Evolutionary conservation across 2,888 invertebrate genomes (phyloP), one percentile per base, ranked within the genome.

Genomic region (Erannis defoliaria): DNA sequence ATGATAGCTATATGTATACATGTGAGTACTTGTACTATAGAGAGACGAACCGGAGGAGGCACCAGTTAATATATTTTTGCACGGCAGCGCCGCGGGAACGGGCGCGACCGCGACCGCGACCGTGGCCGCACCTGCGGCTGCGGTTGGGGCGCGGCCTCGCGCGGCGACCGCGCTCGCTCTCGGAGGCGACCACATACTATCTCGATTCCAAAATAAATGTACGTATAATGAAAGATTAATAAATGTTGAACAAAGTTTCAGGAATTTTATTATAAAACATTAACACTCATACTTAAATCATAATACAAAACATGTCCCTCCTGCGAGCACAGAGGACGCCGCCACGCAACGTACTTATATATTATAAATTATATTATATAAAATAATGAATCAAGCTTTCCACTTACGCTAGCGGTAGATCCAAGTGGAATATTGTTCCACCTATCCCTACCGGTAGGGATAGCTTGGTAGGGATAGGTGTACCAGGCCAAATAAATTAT

Each of bases 11-110:
- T 83, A 82, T 80, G 78, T 84, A 81, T 84, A 81, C 72, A 62
- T 71, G 82, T 77, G 29, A 31, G 19, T 55, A 55, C 19, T 16
- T 37, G 26, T 75, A 64, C 68, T 70, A 72, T 77, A 77, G 75
- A 76, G 75, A 77, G 72, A 71, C 74, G 70, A 72, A 55, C 60
- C 64, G 68, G 70, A 69, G 67, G 71, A 68, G 68, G 74, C 88
- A 88, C 88, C 82, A 80, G 88, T 88, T 88, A 88, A 88, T 88
- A 89, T 89, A 89, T 89, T 89, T 89, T 89, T 89, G 89, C 89
- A 89, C 89, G 67, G 72, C 77, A 33, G 46, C 12, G 46, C 3
- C 18, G 5, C 46, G 59, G 60, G 61, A 51, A 50, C n/a, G 54
- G 29, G 29, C 29, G 45, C 45, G 45, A n/a, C n/a, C n/a, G n/a